phyloP scores from a whole-genome alignment of 2,797 vertebrate species.

The Arremon brunneinucha region DNA sequence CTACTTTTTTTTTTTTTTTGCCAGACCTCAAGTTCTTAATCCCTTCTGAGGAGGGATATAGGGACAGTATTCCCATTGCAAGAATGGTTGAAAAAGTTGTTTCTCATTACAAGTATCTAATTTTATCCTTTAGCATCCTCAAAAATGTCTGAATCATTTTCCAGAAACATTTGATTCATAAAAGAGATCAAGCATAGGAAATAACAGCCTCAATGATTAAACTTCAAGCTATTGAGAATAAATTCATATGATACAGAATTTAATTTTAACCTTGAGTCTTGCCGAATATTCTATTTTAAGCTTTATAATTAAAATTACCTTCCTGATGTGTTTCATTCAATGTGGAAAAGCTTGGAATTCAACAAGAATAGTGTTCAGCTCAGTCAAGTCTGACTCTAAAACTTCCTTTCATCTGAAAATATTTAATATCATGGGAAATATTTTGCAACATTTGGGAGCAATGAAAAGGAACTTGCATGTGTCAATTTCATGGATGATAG shows the following conservation, averaged over 20 bases:
- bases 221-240: not conserved
- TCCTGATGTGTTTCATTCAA: not conserved
- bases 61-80: not conserved
- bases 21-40: not conserved
- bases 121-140: not conserved
- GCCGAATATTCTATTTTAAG: not conserved
- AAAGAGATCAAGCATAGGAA: not conserved
- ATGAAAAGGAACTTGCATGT: not conserved
- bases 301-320: not conserved
- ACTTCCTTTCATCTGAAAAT: not conserved
- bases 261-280: not conserved
- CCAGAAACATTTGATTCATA: not conserved
- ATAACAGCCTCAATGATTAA: not conserved
- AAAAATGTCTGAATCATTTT: not conserved
- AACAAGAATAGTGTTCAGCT: not conserved
- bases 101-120: not conserved
- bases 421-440: not conserved
- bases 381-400: not conserved
- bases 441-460: not conserved
- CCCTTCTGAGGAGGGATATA: not conserved
- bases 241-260: not conserved
- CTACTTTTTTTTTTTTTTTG: not conserved
- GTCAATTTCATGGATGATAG: not conserved
- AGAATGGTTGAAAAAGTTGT: not conserved
- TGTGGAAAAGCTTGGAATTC: not conserved